These are phyloP conservation scores for Dryocosmus kuriphilus DNA, from an alignment of 2,888 invertebrate species.

Conservation along the genomic window DNA sequence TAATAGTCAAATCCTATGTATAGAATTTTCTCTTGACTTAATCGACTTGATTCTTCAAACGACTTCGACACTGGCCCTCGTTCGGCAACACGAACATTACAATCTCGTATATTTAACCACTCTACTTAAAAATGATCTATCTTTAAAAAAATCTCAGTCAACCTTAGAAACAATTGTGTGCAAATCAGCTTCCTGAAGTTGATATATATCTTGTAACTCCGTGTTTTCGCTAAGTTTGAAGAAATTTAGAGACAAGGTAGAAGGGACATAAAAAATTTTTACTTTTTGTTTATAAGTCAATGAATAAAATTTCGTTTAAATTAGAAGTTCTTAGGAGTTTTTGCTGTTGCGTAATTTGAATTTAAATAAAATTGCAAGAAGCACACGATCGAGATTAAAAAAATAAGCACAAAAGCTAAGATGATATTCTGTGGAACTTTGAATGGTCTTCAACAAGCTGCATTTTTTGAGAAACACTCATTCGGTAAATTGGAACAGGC, in stretches of 20 bases:
- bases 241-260: not conserved
- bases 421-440: not conserved
- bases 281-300: not conserved
- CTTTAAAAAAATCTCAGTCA: slow-evolving; percentile 32
- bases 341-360: not conserved
- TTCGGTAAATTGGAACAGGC: not conserved
- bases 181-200: not conserved
- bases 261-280: not conserved
- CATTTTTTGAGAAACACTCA: not conserved
- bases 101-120: slow-evolving; percentile 4
- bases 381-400: not conserved
- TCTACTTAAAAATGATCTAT: slow-evolving; percentile 35
- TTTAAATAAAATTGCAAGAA: not conserved
- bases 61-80: slow-evolving; percentile 32
- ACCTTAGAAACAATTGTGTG: slow-evolving; percentile 34
- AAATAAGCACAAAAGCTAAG: not conserved
- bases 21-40: not conserved
- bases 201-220: not conserved
- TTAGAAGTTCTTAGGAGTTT: not conserved
- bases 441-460: not conserved
- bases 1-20: not conserved
- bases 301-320: not conserved
- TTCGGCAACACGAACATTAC: slow-evolving; percentile 10
- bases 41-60: slow-evolving; percentile 29
- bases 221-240: not conserved